Conservation (phyloP, 2,888 invertebrate genomes). For the Acleris laterana region DNA sequence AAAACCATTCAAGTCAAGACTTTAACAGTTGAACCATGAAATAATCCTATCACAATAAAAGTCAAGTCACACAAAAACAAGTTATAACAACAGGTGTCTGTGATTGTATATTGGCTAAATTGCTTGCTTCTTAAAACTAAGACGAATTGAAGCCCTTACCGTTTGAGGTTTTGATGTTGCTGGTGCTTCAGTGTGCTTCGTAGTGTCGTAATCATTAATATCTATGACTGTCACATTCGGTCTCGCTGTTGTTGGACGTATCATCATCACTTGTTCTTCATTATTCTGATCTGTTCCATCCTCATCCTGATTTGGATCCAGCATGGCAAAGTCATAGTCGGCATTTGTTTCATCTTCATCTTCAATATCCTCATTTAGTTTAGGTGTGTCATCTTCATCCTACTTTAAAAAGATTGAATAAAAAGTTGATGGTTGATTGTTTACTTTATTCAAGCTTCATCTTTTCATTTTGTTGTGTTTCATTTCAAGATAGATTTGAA, state of each 20-base stretch:
- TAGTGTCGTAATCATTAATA: background rate
- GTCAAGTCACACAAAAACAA: background rate
- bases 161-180: background rate
- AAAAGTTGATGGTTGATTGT: conserved; percentile 30
- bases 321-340: background rate
- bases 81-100: no score
- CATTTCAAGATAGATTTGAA: no score
- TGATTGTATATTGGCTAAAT: no score
- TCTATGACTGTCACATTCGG: conserved; percentile 1
- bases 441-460: background rate
- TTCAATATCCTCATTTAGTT: background rate
- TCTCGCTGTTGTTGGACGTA: background rate
- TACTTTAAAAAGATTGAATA: conserved; percentile 31
- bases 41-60: no score
- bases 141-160: background rate
- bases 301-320: background rate
- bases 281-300: background rate
- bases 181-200: background rate
- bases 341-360: background rate
- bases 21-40: no score
- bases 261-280: conserved; percentile 1
- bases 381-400: conserved; percentile 3
- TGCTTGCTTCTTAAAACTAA: no score
- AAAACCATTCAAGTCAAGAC: no score
- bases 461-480: no score